Percentiles rank a stretch among this genome's conserved stretches.
phyloP scores from a whole-genome alignment of 2,113 vertebrate genomes.

The Eudyptes chrysolophus region DNA sequence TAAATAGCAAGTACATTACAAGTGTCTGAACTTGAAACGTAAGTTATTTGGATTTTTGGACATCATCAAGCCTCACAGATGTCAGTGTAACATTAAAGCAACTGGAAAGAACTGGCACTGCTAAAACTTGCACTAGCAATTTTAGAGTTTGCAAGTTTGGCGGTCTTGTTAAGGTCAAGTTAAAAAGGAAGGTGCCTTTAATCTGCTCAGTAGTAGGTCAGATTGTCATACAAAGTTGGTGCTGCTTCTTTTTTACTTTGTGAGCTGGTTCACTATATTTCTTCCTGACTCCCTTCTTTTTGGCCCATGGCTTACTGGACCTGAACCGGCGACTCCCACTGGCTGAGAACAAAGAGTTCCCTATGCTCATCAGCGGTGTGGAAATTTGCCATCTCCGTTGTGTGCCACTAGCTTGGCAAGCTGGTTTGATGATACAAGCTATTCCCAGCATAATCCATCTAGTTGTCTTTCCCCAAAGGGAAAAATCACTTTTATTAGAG shows the following conservation, averaged over 20 bases:
- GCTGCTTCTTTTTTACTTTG: not conserved
- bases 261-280: not conserved
- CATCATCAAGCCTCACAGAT: not conserved
- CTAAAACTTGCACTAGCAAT: too few species aligned
- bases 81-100: too few species aligned
- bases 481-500: constrained; percentile 34
- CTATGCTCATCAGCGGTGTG: not conserved
- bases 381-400: constrained; percentile 13
- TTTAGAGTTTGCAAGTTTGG: too few species aligned
- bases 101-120: too few species aligned
- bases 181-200: not conserved
- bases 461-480: not conserved
- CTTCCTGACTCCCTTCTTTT: not conserved
- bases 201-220: not conserved
- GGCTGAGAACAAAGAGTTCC: constrained; percentile 8
- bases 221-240: not conserved
- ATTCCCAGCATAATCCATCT: constrained; percentile 12
- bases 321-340: not conserved
- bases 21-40: not conserved
- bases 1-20: not conserved
- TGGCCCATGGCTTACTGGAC: not conserved
- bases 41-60: not conserved
- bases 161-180: not conserved
- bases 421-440: not conserved
- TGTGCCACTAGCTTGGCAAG: constrained; percentile 7